These are phyloP conservation scores for Python bivittatus DNA, from an alignment of 2,113 vertebrate species.

Conservation along the genomic window DNA sequence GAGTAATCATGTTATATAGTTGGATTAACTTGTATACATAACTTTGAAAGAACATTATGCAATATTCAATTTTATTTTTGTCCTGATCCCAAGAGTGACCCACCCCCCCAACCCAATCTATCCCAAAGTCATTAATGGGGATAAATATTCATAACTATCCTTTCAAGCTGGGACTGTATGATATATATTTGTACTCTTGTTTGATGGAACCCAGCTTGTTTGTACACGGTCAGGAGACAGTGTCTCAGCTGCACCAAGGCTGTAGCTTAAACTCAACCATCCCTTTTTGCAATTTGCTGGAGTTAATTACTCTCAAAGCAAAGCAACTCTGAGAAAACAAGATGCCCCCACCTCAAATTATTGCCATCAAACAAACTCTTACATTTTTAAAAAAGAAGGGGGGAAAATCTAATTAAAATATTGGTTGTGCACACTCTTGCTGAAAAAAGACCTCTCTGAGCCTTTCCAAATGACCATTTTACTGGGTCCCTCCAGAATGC, in stretches of 20 bases:
- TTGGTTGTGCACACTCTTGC: not conserved
- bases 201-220: not conserved
- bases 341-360: not conserved
- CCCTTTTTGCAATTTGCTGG: not conserved
- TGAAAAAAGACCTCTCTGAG: not conserved
- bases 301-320: not conserved
- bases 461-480: not conserved
- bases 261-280: not conserved
- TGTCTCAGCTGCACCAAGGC: not conserved
- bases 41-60: not conserved
- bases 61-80: not conserved
- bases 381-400: not conserved
- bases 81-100: not conserved
- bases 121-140: not conserved
- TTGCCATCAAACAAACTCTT: not conserved
- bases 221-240: not conserved
- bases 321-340: not conserved
- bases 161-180: not conserved
- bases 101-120: not conserved
- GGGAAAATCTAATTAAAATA: not conserved
- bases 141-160: not conserved
- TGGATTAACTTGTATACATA: not conserved
- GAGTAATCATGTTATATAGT: not conserved
- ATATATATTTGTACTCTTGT: not conserved
- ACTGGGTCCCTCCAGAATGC: not conserved